Percentiles rank a stretch among this genome's conserved stretches.
Conservation (phyloP, 2,888 invertebrate species). For the Hymenopus coronatus region DNA sequence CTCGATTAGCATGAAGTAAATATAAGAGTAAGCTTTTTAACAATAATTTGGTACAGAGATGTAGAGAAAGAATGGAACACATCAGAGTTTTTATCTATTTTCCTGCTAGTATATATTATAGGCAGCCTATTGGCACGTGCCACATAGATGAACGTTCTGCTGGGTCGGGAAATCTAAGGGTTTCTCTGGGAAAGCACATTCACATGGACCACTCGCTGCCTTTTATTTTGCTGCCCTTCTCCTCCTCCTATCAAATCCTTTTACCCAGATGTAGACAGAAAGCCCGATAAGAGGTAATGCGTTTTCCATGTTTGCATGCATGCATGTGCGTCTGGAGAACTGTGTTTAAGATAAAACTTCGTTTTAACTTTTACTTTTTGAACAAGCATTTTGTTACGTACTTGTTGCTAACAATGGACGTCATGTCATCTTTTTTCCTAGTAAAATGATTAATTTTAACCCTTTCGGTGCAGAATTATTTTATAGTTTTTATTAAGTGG, state of each 20-base stretch:
- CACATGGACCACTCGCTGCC: not conserved
- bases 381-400: too few relatives aligned
- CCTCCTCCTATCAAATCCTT: not conserved
- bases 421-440: too few relatives aligned
- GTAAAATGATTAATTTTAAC: too few relatives aligned
- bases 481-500: too few relatives aligned
- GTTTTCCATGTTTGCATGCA: not conserved
- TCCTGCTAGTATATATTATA: too few relatives aligned
- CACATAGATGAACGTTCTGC: not conserved
- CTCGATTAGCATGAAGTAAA: too few relatives aligned
- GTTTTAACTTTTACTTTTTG: not conserved
- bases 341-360: not conserved
- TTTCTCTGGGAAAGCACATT: not conserved
- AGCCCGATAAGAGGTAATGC: not conserved
- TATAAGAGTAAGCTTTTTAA: too few relatives aligned
- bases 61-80: too few relatives aligned
- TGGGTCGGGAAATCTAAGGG: not conserved
- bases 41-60: too few relatives aligned
- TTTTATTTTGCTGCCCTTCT: not conserved
- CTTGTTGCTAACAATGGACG: too few relatives aligned
- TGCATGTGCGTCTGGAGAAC: not conserved
- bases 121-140: not conserved
- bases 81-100: too few relatives aligned
- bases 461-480: too few relatives aligned
- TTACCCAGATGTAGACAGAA: not conserved